Conservation (phyloP, 1,140 invertebrate species). For the Pachypsylla venusta region DNA sequence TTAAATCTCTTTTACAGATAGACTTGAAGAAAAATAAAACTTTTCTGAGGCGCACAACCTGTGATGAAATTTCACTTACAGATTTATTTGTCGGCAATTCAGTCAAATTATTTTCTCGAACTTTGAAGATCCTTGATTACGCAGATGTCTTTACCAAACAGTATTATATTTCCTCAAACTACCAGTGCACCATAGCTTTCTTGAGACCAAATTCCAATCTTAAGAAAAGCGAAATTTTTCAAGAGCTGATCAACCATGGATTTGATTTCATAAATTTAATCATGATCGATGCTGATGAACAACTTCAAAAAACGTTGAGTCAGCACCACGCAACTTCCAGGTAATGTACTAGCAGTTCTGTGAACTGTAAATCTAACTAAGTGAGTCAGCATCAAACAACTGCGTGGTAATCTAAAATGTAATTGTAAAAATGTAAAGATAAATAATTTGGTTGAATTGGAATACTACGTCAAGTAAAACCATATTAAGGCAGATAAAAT, state of each 20-base stretch:
- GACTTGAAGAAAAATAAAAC: slow-evolving; percentile 55
- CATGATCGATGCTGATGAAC: background rate
- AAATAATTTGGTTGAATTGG: too few species aligned
- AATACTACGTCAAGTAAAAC: too few species aligned
- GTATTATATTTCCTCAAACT: background rate
- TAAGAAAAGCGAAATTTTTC: background rate
- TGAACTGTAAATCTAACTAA: too few species aligned
- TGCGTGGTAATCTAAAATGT: too few species aligned
- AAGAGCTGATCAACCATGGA: background rate
- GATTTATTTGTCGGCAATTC: slow-evolving; percentile 63
- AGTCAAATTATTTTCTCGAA: slow-evolving; percentile 57
- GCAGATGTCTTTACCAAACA: slow-evolving; percentile 47
- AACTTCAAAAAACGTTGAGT: background rate
- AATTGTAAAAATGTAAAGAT: too few species aligned
- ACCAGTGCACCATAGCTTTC: background rate
- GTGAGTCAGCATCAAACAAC: too few species aligned
- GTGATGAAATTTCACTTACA: slow-evolving; percentile 44
- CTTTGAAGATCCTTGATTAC: slow-evolving; percentile 61
- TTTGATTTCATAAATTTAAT: background rate
- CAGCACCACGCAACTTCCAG: background rate
- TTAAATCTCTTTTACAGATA: slow-evolving; percentile 40
- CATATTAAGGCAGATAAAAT: too few species aligned
- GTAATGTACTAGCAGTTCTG: too few species aligned
- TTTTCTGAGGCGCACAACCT: slow-evolving; percentile 58
- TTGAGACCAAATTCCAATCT: background rate